Conservation (phyloP, 1,140 invertebrate species). For the Tetramorium alpestre region DNA sequence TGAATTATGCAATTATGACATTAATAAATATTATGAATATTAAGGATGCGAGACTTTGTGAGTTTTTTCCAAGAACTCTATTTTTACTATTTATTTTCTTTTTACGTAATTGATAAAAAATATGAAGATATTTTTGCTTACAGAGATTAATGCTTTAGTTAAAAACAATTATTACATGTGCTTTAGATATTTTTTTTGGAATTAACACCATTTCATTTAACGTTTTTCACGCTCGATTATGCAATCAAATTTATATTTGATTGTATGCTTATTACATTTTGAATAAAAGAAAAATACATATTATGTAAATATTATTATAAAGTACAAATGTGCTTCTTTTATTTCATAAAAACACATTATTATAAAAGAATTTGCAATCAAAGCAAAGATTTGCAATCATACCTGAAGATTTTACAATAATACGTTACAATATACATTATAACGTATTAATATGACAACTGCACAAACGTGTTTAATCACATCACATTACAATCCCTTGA, state of each 20-base stretch:
- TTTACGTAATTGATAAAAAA: background rate
- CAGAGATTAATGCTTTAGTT: background rate
- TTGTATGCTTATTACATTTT: background rate
- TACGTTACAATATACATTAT: conserved; percentile 28
- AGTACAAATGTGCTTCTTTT: conserved; percentile 42
- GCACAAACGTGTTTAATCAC: background rate
- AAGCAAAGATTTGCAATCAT: background rate
- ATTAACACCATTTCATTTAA: background rate
- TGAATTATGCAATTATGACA: background rate
- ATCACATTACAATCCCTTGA: conserved; percentile 40
- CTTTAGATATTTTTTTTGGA: conserved; percentile 8
- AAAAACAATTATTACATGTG: background rate
- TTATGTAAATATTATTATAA: conserved; percentile 17
- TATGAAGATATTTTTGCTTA: background rate
- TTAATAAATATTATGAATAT: background rate
- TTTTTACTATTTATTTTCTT: conserved; percentile 14
- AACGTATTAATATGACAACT: background rate
- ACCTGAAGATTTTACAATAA: conserved; percentile 12
- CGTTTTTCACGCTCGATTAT: background rate
- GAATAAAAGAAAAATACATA: background rate
- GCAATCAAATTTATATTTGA: background rate
- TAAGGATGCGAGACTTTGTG: background rate
- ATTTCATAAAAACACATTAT: conserved; percentile 55
- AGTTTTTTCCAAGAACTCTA: background rate
- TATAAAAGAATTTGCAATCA: conserved; percentile 61